Evolutionary conservation across 2,797 vertebrate genomes (phyloP), one percentile per base, ranked within the genome.

Genomic region (Chelidonichthys spinosus): DNA sequence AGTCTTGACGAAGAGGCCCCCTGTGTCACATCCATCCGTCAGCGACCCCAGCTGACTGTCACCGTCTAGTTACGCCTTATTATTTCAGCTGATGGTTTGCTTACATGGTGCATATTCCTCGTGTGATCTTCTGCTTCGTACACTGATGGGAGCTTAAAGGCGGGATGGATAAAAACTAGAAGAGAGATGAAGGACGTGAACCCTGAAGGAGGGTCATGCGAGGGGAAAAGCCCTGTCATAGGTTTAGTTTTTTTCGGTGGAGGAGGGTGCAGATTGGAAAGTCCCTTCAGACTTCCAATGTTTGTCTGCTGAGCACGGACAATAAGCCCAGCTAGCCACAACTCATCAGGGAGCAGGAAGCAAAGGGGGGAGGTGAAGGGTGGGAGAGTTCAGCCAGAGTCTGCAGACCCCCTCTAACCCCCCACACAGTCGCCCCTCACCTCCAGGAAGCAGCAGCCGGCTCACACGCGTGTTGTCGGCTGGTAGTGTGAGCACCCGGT

Each of bases 271-370:
- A 63, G 63, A 40, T 63, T 86, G 91, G 91, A 92, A 93, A 93
- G 86, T 91, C 90, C 91, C 91, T 0, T 78, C 74, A 72, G 76
- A 69, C 79, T 76, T 86, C 86, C 88, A 89, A 70, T 37, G 37
- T 92, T 89, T 93, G 89, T 92, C 74, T 72, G 63, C 63, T 1
- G 47, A 70, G 64, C 9, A 7, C 2, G 40, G 81, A 90, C 89
- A 89, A 92, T 91, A 56, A 87, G 66, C 37, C 54, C 70, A 9
- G 44, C 69, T 64, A 63, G 77, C 78, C 76, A 83, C 78, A 83
- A 87, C 88, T 86, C 83, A 87, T 86, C 83, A 85, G 85, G 78
- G 85, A 67, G 73, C 87, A 90, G 90, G 93, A 94, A 94, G 84
- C 25, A 25, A 25, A 25, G 25, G 25, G 25, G 77, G 78, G 66